These are phyloP conservation scores for Cerastis rubricosa DNA, from an alignment of 2,888 invertebrate genomes.

Conservation along the genomic window DNA sequence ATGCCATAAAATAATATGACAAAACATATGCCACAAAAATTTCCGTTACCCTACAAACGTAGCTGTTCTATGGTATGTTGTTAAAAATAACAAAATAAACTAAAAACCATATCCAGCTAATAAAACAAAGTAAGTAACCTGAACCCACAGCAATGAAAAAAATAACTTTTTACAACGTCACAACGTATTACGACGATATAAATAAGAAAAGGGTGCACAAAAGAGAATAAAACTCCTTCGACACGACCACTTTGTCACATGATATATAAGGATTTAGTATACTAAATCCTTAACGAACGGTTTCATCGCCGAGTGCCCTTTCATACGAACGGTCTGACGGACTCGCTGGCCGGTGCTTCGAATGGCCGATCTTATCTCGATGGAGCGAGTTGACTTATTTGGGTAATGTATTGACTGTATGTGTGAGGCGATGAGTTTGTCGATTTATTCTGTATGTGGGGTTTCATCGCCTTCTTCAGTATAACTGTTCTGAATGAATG, in stretches of 20 bases:
- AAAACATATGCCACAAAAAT: conserved; percentile 23
- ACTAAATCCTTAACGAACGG: conserved; percentile 49
- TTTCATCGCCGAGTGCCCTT: conserved; percentile 43
- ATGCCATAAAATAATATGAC: conserved; percentile 26
- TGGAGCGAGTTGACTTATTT: conserved; percentile 34
- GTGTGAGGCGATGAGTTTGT: conserved; percentile 4
- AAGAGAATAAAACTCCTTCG: conserved; percentile 51
- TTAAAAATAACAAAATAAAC: conserved; percentile 34
- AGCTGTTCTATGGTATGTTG: conserved; percentile 5
- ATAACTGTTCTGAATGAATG: neutral
- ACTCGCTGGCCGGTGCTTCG: conserved; percentile 19
- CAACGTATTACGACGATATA: conserved; percentile 54
- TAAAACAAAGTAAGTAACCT: conserved; percentile 43
- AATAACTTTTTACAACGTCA: conserved; percentile 42
- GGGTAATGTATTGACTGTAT: conserved; percentile 30
- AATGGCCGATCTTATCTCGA: conserved; percentile 48
- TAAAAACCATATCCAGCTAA: conserved; percentile 33
- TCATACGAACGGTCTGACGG: conserved; percentile 39
- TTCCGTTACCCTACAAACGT: neutral
- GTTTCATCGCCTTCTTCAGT: neutral
- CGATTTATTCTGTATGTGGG: conserved; percentile 16
- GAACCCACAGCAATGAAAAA: conserved; percentile 28
- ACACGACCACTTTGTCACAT: conserved; percentile 56
- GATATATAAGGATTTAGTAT: no score
- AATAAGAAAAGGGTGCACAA: conserved; percentile 45